phyloP scores from a whole-genome alignment of 2,888 invertebrate species.

The Andrena marginata region DNA sequence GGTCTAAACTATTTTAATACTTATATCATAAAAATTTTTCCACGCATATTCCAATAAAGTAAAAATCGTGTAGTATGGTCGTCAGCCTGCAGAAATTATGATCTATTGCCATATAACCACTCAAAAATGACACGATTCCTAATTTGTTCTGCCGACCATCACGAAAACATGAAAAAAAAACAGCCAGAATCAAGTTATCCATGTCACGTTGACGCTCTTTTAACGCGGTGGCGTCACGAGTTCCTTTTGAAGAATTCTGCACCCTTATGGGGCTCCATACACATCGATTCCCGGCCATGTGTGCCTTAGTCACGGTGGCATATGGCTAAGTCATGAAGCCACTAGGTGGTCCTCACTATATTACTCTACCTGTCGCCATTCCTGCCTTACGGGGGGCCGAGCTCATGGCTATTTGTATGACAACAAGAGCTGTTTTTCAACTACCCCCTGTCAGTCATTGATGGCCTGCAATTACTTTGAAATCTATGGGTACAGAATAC shows the following conservation, averaged over 20 bases:
- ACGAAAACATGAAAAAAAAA: neutral
- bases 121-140: neutral
- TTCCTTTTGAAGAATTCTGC: conserved; percentile 49
- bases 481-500: conserved; percentile 12
- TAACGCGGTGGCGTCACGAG: conserved; percentile 23
- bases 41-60: too few relatives aligned
- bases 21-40: too few relatives aligned
- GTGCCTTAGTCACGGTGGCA: conserved; percentile 84
- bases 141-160: neutral
- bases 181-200: conserved; percentile 16
- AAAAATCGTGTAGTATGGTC: too few relatives aligned
- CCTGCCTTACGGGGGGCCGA: conserved; percentile 69
- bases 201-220: conserved; percentile 39
- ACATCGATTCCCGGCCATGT: conserved; percentile 80
- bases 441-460: conserved; percentile 68
- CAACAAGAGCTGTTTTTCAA: conserved; percentile 73
- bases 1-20: too few relatives aligned
- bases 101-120: too few relatives aligned
- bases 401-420: conserved; percentile 80
- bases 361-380: conserved; percentile 84
- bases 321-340: conserved; percentile 84
- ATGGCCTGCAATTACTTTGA: conserved; percentile 72
- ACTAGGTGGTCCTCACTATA: conserved; percentile 84
- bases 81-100: neutral
- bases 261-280: conserved; percentile 38